Evolutionary conservation across 2,888 invertebrate species (phyloP), one percentile per base, ranked within the genome.

Genomic region (Apamea anceps): DNA sequence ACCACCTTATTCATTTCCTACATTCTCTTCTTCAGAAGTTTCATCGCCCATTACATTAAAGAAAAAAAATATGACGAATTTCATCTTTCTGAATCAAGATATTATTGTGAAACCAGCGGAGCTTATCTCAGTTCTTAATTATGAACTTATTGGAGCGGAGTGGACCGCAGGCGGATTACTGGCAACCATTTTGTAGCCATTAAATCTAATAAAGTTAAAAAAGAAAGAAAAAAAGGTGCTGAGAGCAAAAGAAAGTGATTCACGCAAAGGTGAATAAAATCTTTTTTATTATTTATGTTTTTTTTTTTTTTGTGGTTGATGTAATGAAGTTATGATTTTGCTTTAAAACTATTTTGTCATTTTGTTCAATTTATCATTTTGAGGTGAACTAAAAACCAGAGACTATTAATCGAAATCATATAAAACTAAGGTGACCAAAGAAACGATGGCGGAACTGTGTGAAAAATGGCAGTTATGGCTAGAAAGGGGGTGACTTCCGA

Each of bases 51-150:
- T 42, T 42, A 0, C 7, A 42, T 77, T 71, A 45, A 62, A 79
- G 28, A n/a, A 21, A 81, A 54, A 63, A 10, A n/a, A n/a, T n/a
- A 51, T 54, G 37, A 74, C 65, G 32, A 71, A 81, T 81, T 74
- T 74, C 42, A 21, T 72, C 65, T 25, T 48, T 15, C 48, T 37
- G 0, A 51, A 85, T 70, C 51, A 4, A 57, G 42, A 63, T 54
- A 80, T 70, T 48, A 79, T 75, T 83, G 73, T 75, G 80, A 82
- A 88, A 83, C 80, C 78, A 80, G n/a, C 45, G n/a, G 60, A 88
- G 87, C 88, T 79, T 84, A 84, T 73, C 86, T 63, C 70, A 75
- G 13, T 67, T 72, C 75, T 88, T 89, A 79, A 89, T 89, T 87
- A 89, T 78, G 79, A 57, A 65, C 12, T 82, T 75, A 82, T 75